Conservation (phyloP, 2,113 vertebrate species). For the Fregetta grallaria region DNA sequence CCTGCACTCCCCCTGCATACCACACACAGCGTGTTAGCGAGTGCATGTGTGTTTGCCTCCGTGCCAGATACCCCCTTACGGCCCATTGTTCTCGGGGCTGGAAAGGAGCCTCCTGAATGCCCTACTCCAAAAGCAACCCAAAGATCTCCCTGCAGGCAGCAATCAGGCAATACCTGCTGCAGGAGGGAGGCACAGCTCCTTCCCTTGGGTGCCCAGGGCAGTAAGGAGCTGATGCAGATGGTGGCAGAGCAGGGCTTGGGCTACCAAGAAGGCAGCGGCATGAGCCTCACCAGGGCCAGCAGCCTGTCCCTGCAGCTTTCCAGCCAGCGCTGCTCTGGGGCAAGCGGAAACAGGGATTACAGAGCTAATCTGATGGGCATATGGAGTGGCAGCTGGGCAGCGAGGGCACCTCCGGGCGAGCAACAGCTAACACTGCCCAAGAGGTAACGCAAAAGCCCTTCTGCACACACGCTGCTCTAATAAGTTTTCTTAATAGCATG, state of each 20-base stretch:
- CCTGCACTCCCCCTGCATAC: background rate
- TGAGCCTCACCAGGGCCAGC: accelerated
- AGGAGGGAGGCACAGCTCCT: background rate
- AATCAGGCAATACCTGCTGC: background rate
- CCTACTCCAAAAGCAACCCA: accelerated
- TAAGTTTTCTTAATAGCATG: background rate
- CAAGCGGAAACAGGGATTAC: background rate
- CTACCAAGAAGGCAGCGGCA: background rate
- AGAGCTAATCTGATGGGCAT: background rate
- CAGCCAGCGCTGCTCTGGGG: background rate
- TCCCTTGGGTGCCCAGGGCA: background rate
- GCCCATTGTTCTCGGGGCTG: background rate
- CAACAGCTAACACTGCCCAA: accelerated
- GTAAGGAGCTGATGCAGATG: background rate
- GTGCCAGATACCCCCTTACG: background rate
- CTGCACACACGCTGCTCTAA: accelerated
- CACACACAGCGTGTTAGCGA: background rate
- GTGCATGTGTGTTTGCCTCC: background rate
- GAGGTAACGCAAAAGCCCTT: background rate
- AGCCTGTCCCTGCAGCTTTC: background rate
- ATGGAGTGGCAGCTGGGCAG: background rate
- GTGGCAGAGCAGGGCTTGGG: background rate
- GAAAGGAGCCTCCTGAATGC: background rate
- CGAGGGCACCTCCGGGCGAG: background rate
- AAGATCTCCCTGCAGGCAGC: background rate